Evolutionary conservation across 2,113 vertebrate species (phyloP).

Genomic region (Corydoras sp.): DNA sequence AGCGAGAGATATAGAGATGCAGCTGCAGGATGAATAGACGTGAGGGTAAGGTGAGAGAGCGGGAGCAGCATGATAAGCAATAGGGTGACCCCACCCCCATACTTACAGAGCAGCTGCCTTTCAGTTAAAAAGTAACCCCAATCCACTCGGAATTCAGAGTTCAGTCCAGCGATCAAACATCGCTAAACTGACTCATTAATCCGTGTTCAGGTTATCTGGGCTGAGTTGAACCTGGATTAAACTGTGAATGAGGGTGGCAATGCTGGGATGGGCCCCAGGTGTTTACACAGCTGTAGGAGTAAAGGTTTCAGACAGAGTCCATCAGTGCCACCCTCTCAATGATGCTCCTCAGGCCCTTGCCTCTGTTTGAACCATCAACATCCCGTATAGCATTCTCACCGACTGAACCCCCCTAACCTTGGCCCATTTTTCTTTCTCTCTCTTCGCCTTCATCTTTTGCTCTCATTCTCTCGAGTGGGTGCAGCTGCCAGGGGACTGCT

Average conservation of each 20-base stretch:
- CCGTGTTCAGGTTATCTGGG: not conserved
- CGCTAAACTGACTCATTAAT: not conserved
- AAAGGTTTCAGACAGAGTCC: constrained; percentile 43
- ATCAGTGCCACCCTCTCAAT: constrained; percentile 26
- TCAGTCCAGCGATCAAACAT: too few relatives aligned
- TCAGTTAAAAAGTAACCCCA: constrained; percentile 30
- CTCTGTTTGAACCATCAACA: constrained; percentile 19
- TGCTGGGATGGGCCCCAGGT: constrained; percentile 67
- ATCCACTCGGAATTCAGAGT: not conserved
- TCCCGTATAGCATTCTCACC: constrained; percentile 48
- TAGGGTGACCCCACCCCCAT: constrained; percentile 32
- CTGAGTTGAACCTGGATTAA: constrained; percentile 24
- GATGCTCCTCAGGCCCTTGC: constrained; percentile 20
- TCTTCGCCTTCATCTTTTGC: constrained; percentile 33
- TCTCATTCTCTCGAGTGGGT: constrained; percentile 33
- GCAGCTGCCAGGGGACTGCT: constrained; percentile 40
- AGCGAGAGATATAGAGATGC: constrained; percentile 66
- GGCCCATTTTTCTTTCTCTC: constrained; percentile 9
- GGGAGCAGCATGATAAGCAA: constrained; percentile 24
- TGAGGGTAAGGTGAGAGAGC: constrained; percentile 34
- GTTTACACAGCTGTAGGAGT: constrained; percentile 81
- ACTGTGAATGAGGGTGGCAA: constrained; percentile 25
- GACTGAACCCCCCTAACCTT: constrained; percentile 51
- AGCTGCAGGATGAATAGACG: constrained; percentile 69
- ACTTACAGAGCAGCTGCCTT: constrained; percentile 35